Evolutionary conservation across 2,797 vertebrate genomes (phyloP).

Genomic region (Alectoris magna): DNA sequence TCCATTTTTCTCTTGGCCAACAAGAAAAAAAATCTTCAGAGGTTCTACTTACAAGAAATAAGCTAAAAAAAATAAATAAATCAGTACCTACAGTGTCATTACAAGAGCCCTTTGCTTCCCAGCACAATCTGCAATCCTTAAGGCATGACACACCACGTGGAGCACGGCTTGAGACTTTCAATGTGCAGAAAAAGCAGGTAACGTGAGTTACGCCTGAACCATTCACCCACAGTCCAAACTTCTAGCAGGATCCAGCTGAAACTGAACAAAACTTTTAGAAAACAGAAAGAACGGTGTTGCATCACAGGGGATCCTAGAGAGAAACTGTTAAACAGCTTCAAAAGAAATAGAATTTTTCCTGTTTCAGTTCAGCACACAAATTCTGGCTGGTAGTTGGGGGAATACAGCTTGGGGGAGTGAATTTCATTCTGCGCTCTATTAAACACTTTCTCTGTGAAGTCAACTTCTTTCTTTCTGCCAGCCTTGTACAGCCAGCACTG

Average conservation of each 20-base stretch:
- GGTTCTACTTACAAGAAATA: background rate
- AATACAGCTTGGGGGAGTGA: background rate
- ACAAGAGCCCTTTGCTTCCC: background rate
- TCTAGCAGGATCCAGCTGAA: background rate
- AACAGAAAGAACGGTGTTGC: background rate
- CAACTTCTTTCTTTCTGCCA: background rate
- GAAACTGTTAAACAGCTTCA: background rate
- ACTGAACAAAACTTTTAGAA: background rate
- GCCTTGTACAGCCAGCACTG: background rate
- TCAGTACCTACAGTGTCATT: rapidly evolving
- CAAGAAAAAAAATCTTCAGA: rapidly evolving
- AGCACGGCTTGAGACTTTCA: rapidly evolving
- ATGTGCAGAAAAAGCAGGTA: rapidly evolving
- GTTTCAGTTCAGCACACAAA: background rate
- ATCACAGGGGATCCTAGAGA: background rate
- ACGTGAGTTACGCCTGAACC: background rate
- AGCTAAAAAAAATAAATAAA: background rate
- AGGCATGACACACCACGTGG: rapidly evolving
- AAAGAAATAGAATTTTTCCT: background rate
- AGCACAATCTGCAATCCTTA: background rate
- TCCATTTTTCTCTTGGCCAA: background rate
- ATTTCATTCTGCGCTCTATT: background rate
- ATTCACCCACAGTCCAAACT: background rate
- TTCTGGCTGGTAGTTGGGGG: rapidly evolving
- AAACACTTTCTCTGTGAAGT: background rate